Evolutionary conservation across 2,888 invertebrate genomes (phyloP).

Genomic region (Geotrupes spiniger): DNA sequence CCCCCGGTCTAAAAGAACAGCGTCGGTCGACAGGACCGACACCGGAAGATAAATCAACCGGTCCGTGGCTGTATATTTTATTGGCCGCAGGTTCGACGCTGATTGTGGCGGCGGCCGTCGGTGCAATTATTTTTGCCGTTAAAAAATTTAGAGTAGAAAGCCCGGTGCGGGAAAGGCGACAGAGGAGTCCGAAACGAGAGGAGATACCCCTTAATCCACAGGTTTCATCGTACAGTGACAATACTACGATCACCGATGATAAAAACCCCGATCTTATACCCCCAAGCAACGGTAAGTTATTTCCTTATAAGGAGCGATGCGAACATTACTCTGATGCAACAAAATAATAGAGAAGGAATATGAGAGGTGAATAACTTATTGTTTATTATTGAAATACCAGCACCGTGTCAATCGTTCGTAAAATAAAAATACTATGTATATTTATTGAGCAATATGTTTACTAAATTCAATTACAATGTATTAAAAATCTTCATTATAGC

Average conservation of each 20-base stretch:
- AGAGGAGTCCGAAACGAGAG: slow-evolving; percentile 40
- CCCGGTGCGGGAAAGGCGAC: slow-evolving; percentile 43
- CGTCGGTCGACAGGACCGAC: slow-evolving; percentile 46
- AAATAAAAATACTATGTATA: too few relatives aligned
- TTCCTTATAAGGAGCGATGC: too few relatives aligned
- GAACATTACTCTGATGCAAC: too few relatives aligned
- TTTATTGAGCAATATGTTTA: too few relatives aligned
- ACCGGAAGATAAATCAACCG: slow-evolving; percentile 32
- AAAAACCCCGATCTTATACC: slow-evolving; percentile 51
- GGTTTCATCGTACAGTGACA: slow-evolving; percentile 44
- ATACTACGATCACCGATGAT: slow-evolving; percentile 41
- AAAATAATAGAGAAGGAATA: too few relatives aligned
- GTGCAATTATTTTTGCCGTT: slow-evolving; percentile 45
- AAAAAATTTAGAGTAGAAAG: slow-evolving; percentile 45
- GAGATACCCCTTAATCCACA: slow-evolving; percentile 44
- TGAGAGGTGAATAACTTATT: too few relatives aligned
- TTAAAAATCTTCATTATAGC: too few relatives aligned
- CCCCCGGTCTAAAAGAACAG: slow-evolving; percentile 51
- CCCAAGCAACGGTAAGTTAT: slow-evolving; percentile 46
- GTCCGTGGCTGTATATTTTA: slow-evolving; percentile 47
- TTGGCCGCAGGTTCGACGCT: slow-evolving; percentile 48
- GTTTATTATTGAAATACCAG: too few relatives aligned
- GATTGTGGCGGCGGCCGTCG: slow-evolving; percentile 47
- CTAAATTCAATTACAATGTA: too few relatives aligned
- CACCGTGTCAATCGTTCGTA: too few relatives aligned